Percentiles rank a stretch among this genome's conserved stretches.
Conservation (phyloP, 2,797 vertebrate species). For the Silurus lanzhouensis region DNA sequence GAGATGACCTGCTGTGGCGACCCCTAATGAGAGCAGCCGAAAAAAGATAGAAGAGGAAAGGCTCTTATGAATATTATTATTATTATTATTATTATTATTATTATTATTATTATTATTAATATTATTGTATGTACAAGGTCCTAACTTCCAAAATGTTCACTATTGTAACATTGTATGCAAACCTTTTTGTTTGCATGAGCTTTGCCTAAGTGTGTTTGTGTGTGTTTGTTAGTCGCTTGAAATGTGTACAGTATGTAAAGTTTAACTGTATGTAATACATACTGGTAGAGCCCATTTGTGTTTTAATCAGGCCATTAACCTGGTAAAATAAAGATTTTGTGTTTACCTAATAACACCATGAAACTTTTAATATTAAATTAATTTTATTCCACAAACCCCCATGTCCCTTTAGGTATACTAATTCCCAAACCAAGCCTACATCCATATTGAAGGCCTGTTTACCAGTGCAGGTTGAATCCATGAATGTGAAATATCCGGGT, state of each 20-base stretch:
- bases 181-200: neutral
- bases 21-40: no score
- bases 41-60: no score
- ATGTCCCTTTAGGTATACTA: neutral
- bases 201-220: neutral
- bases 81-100: no score
- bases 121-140: neutral
- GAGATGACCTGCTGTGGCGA: no score
- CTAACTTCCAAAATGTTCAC: neutral
- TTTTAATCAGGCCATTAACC: neutral
- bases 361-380: neutral
- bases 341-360: neutral
- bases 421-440: neutral
- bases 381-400: neutral
- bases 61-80: no score
- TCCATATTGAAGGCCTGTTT: constrained; percentile 7
- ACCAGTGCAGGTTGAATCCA: constrained; percentile 34
- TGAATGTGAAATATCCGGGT: constrained; percentile 51
- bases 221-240: neutral
- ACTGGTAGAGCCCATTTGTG: neutral
- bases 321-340: neutral
- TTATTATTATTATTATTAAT: no score
- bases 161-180: neutral
- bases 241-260: no score
- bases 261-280: neutral